Evolutionary conservation across 2,888 invertebrate genomes (phyloP).

Genomic region (Zeuzera pyrina): DNA sequence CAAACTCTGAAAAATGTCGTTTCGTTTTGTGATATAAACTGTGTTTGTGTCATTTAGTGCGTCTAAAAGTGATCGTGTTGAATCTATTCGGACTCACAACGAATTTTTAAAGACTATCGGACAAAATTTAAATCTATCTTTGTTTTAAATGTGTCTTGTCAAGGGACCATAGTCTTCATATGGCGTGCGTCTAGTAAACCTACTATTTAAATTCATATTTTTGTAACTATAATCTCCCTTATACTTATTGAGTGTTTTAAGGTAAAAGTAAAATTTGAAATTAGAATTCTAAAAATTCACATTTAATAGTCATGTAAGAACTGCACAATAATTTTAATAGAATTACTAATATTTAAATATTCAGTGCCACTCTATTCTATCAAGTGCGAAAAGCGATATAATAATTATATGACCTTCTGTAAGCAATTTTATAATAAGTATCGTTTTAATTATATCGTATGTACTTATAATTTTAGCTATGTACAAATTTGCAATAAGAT

Average conservation of each 20-base stretch:
- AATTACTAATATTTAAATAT: conserved; percentile 31
- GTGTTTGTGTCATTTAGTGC: conserved; percentile 18
- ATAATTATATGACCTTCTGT: conserved; percentile 30
- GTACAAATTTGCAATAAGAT: conserved; percentile 31
- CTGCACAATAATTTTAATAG: conserved; percentile 52
- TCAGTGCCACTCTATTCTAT: conserved; percentile 58
- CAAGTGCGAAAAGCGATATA: conserved; percentile 31
- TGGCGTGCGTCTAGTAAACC: conserved; percentile 43
- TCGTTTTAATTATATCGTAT: conserved; percentile 8
- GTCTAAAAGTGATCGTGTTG: conserved; percentile 14
- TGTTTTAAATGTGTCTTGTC: conserved; percentile 47
- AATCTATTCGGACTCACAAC: conserved; percentile 30
- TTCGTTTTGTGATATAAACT: conserved; percentile 12
- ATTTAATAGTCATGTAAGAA: conserved; percentile 36
- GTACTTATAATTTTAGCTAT: no score
- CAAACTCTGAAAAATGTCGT: conserved; percentile 18
- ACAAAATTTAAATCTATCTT: conserved; percentile 20
- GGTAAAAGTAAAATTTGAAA: conserved; percentile 14
- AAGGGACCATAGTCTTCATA: conserved; percentile 56
- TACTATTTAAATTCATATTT: conserved; percentile 35
- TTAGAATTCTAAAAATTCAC: conserved; percentile 36
- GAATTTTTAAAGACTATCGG: conserved; percentile 37
- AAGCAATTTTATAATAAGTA: conserved; percentile 33
- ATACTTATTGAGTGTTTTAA: conserved; percentile 36
- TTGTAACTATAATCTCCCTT: conserved; percentile 35